Base-by-base conservation (phyloP, 2,797 vertebrate species). In the Phylloscopus collybita region DNA sequence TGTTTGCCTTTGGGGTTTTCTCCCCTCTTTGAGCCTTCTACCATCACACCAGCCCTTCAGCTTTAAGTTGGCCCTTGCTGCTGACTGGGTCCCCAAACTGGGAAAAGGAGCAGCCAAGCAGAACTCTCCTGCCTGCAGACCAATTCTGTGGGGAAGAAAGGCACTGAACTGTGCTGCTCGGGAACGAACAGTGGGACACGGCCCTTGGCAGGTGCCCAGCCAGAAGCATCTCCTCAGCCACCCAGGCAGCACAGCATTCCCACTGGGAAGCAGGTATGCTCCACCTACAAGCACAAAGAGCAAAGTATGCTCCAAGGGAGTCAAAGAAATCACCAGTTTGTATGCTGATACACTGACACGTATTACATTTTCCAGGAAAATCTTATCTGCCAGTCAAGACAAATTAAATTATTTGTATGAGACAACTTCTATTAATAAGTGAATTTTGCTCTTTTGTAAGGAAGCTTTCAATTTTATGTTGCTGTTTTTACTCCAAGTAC, bases 181-280 rank as follows among this genome's bases (percentile, higher is more conserved):
- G 44, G 38, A 56, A 42, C 0, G 22, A 79, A 50, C 64, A 42
- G 44, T 3, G 49, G 62, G 38, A 47, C 36, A 32, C 0, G 0
- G 6, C 0, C 0, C 44, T 10, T 4, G 38, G 70, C 47, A 27
- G 19, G n/a, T 3, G 12, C 23, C 18, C 64, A 32, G 49, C 22
- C 49, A 81, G 25, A 51, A 22, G 14, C 78, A 44, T 3, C 34
- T 38, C 65, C 66, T 21, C 40, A 20, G 54, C 30, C 56, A 38
- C 15, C 8, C 29, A 32, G 38, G 23, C 49, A 59, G 61, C 61
- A 47, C 4, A 1, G 47, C 47, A 27, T 7, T 26, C 26, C 2
- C 1, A n/a, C 49, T 3, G 26, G 76, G 72, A 50, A 16, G 4
- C 30, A 60, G 42, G 11, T 5, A 12, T 13, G 9, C 27, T 6